Percentiles rank a stretch among this genome's conserved stretches.
Evolutionary conservation across 2,888 invertebrate species (phyloP).

Genomic region (Eupithecia exiguata): DNA sequence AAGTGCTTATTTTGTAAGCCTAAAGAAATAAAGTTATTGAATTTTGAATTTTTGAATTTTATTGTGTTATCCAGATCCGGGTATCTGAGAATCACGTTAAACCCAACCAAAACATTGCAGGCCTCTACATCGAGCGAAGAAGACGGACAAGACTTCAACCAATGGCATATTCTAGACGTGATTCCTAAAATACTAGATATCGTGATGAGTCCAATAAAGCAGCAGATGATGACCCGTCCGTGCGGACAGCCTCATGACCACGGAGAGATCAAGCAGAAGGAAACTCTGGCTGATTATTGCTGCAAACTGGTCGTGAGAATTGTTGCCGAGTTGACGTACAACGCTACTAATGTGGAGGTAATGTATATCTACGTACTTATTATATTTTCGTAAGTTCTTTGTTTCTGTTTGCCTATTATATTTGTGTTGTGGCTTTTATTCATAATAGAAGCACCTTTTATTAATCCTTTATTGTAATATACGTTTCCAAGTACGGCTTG

Average conservation of each 20-base stretch:
- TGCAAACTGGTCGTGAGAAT: constrained; percentile 92
- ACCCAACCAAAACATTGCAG: constrained; percentile 45
- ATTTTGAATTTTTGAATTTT: background rate
- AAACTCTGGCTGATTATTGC: constrained; percentile 86
- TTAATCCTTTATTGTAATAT: too few relatives aligned
- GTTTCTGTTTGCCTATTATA: background rate
- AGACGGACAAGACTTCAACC: constrained; percentile 59
- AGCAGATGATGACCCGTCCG: constrained; percentile 78
- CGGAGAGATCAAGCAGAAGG: constrained; percentile 80
- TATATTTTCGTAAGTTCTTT: background rate
- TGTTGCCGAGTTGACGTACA: constrained; percentile 90
- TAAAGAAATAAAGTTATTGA: too few relatives aligned
- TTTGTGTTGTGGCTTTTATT: background rate
- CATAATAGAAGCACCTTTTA: background rate
- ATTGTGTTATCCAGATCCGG: background rate
- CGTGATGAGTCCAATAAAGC: constrained; percentile 90
- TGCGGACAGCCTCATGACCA: constrained; percentile 76
- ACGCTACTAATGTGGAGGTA: constrained; percentile 64
- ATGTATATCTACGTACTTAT: constrained; percentile 26
- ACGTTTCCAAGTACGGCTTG: too few relatives aligned
- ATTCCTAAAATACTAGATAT: constrained; percentile 92
- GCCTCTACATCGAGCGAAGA: constrained; percentile 51
- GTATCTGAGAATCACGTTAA: background rate
- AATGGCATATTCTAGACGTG: constrained; percentile 91
- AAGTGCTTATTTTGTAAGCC: too few relatives aligned